Base-by-base conservation (phyloP, 2,888 invertebrate genomes). In the Brenthis ino region DNA sequence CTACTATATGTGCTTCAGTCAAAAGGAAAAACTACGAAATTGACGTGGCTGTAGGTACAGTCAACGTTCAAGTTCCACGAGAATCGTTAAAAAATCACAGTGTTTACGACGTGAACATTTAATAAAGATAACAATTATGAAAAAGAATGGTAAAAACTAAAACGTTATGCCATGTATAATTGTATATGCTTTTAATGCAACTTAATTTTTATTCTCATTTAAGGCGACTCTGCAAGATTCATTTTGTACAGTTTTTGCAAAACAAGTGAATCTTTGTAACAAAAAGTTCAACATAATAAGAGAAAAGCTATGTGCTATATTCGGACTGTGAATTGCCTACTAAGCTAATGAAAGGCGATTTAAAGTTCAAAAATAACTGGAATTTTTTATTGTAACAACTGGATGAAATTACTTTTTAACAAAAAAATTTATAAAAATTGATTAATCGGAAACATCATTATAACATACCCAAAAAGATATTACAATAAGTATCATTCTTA, bases 121-220 rank as follows among this genome's bases (percentile, higher is more conserved):
- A 80, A 84, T 88, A 86, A 88, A 88, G 82, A 85, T 86, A 82
- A 83, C 72, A n/a, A 72, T 73, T 82, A 80, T 83, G n/a, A 79
- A 82, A 67, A 77, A 68, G 75, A 79, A 77, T 79, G 79, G n/a
- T n/a, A 82, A 75, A 79, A 81, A 79, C 80, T 82, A n/a, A 81
- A 83, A 82, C 82, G 83, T 86, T 85, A 85, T 85, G 84, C n/a
- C n/a, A 85, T 74, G 75, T 58, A 76, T 73, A n/a, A 70, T 69
- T 65, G 57, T 64, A 37, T n/a, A 51, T 43, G 68, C 63, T n/a
- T 68, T 71, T 66, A 66, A 71, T 71, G 64, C 60, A 58, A 60
- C 55, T 71, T 69, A 66, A 58, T 60, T 60, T 71, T 68, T 51
- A 64, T 71, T 68, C 56, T 64, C 48, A 43, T 53, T 71, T 71